Base-by-base conservation (phyloP, 2,113 vertebrate species). In the Psittacula cyanocephala region DNA sequence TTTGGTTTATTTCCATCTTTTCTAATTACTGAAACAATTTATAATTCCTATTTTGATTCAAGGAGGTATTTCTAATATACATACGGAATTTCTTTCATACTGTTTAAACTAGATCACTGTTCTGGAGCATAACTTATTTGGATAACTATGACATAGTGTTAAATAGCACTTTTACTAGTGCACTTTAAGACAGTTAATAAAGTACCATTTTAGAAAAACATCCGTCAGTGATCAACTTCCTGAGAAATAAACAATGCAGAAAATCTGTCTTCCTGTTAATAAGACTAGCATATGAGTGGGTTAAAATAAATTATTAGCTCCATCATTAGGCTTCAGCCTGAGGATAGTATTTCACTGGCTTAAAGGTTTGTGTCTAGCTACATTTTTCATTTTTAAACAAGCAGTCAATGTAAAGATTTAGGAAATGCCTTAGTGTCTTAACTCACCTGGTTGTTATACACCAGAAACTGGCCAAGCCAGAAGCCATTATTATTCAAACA, bases 361-460 rank as follows among this genome's bases (percentile, higher is more conserved):
- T 70, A 82, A 77, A 81, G 24, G 50, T 79, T 79, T 87, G 37
- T 80, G 37, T 69, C 20, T 47, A 81, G 41, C 41, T 71, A 55
- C 37, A 65, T 95, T 82, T 79, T 93, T 94, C 41, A 64, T 89
- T 70, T 95, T 94, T 78, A 78, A 97, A 89, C 39, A 46, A 75
- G 60, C 68, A 79, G 55, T 81, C 78, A 91, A 76, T 79, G 65
- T 35, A 95, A 64, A 85, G 57, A 82, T 60, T 86, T 57, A 75
- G 65, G 31, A 80, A 44, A 25, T 31, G 52, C 82, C 44, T 92
- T 37, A 81, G 24, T 49, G 60, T 74, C 78, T 89, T 68, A 93
- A 84, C 35, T 39, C 78, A 81, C 64, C 44, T 94, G 62, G 93
- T 91, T 4, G 1, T 80, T 81, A 80, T 27, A 57, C 46, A 86